Evolutionary conservation across 1,140 invertebrate genomes (phyloP).

Genomic region (Scaptomyza pallida): DNA sequence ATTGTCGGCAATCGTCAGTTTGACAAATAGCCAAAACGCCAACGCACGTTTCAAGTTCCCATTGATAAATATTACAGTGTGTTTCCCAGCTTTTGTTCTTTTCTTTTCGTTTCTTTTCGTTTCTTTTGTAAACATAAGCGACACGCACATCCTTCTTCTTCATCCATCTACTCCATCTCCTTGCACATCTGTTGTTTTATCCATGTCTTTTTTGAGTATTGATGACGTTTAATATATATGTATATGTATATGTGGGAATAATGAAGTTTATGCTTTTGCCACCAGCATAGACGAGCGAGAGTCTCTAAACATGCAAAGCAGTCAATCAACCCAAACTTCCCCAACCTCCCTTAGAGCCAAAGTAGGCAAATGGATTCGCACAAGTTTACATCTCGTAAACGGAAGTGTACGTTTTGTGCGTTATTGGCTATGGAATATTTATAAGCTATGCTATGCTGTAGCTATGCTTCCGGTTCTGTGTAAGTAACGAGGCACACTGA

Average conservation of each 20-base stretch:
- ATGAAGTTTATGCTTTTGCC: constrained; percentile 65
- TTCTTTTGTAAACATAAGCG: constrained; percentile 31
- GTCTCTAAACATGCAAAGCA: constrained; percentile 40
- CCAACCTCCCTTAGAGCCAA: not conserved
- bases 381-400: constrained; percentile 57
- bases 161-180: no score
- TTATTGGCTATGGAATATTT: constrained; percentile 70
- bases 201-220: constrained; percentile 45
- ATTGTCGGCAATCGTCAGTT: constrained; percentile 69
- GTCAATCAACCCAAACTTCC: constrained; percentile 55
- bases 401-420: constrained; percentile 71
- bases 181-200: not conserved
- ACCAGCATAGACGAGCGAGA: constrained; percentile 10
- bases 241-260: no score
- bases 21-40: constrained; percentile 58
- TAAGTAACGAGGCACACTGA: not conserved
- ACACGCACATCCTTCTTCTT: constrained; percentile 18
- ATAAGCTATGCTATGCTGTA: constrained; percentile 46
- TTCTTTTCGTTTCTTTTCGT: constrained; percentile 15
- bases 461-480: constrained; percentile 57
- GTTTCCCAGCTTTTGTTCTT: not conserved
- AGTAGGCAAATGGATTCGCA: constrained; percentile 12
- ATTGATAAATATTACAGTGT: constrained; percentile 74
- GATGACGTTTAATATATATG: constrained; percentile 76
- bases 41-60: constrained; percentile 57